Evolutionary conservation across 2,888 invertebrate species (phyloP), one percentile per base, ranked within the genome.

Genomic region (Glaucopsyche alexis): DNA sequence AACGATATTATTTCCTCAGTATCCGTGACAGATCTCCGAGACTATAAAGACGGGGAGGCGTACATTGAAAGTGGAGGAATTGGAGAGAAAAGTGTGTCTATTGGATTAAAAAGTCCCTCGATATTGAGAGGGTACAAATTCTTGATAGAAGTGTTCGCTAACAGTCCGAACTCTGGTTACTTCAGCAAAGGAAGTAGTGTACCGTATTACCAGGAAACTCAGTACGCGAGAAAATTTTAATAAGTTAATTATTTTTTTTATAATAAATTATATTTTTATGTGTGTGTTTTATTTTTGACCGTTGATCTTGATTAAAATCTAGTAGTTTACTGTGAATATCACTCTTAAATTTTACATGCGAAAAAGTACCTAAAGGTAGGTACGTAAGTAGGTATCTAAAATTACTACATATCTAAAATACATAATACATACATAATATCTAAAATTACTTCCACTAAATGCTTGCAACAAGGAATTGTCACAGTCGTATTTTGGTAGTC

Each of bases 81-180:
- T 29, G 91, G 90, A 0, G 80, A 78, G 3, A 87, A 84, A 16
- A 85, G 81, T 80, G 91, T 91, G 1, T 88, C 88, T 0, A 80
- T 92, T 5, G 84, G 78, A 0, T 67, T 93, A 66, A 87, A 87
- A 55, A 91, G 91, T 75, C 91, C 91, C 0, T 80, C 84, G 0
- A 81, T 90, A 40, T 77, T 93, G 7, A 81, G 90, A 76, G 92
- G 91, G 0, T 91, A 90, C 74, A 88, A 83, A 71, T 92, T 92
- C 74, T 78, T 82, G 75, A 81, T 93, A 11, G 89, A 91, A 78
- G 90, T 92, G 14, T 92, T 81, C 66, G 84, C 83, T 0, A 82
- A 76, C 19, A 80, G 84, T 71, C 83, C 85, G 0, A 84, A 79
- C 42, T 77, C 77, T 2, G 79, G 80, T 4, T 85, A 78, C 52